Conservation (phyloP, 2,888 invertebrate species). For the Ephialtes manifestator region DNA sequence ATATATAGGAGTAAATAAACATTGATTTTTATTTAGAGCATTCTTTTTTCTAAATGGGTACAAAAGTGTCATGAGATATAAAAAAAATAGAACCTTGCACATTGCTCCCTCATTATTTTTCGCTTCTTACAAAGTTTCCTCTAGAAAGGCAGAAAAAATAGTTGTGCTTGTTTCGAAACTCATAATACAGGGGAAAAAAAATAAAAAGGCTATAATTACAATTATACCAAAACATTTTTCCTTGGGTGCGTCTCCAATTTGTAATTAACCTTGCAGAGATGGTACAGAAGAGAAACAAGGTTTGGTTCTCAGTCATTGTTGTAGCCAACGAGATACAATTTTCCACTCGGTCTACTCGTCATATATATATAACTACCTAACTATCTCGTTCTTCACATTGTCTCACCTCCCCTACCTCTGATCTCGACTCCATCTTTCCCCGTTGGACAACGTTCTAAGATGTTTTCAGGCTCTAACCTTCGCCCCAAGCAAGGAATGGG, state of each 20-base stretch:
- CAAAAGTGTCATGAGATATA: too few species aligned
- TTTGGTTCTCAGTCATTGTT: not conserved
- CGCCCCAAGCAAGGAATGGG: constrained; percentile 31
- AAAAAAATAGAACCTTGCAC: too few species aligned
- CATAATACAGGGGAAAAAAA: too few species aligned
- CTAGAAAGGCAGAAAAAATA: too few species aligned
- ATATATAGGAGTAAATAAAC: too few species aligned
- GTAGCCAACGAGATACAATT: constrained; percentile 8
- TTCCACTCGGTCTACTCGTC: not conserved
- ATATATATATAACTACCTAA: not conserved
- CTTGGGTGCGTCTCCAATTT: constrained; percentile 25
- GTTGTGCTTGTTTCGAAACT: too few species aligned
- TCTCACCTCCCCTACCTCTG: not conserved
- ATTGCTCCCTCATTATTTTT: too few species aligned
- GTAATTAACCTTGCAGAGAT: constrained; percentile 39
- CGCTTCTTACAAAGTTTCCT: too few species aligned
- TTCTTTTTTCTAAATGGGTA: too few species aligned
- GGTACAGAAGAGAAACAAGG: constrained; percentile 4
- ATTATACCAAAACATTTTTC: not conserved
- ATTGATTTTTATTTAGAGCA: too few species aligned
- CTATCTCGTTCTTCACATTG: not conserved
- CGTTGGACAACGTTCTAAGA: constrained; percentile 44
- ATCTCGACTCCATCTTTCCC: constrained; percentile 14
- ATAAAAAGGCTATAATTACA: too few species aligned
- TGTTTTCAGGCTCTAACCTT: constrained; percentile 14